Base-by-base conservation (phyloP, 2,113 vertebrate species). In the Salvelinus sp. region DNA sequence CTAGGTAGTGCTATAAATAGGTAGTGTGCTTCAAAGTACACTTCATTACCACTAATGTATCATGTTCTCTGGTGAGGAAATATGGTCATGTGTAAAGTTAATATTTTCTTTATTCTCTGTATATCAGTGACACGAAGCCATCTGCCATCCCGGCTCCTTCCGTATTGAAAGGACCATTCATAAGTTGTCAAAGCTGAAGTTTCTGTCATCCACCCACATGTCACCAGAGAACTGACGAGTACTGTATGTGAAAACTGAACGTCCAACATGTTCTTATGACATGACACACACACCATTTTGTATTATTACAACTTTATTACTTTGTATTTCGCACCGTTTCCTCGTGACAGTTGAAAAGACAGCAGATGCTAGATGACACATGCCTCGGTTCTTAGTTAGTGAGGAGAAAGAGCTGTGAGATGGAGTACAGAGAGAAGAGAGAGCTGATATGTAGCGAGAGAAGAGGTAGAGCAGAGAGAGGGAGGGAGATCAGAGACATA, bases 191-290 rank as follows among this genome's bases (percentile, higher is more conserved):
- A 38, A 33, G 27, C 30, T 68, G 30, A 68, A 68, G 16, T 68
- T 68, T 74, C 27, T 62, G 62, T 72, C 58, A 44, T 72, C 62
- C 75, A 67, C 57, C 66, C 69, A 76, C 44, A 73, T 38, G 68
- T 69, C 38, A 57, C 68, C 72, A 14, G 74, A 68, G 33, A 27
- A 18, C 48, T 70, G 25, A 72, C 23, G 72, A 20, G 20, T 25
- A 74, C 28, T 23, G 62, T 73, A 60, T 47, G 10, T 18, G 20
- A 57, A 57, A 57, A 57, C 54, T 20, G 16, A 57, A 20, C 5
- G 6, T 20, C 13, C 13, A 14, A 20, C 54, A 57, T 20, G 9
- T 44, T 44, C 38, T 44, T 44, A 10, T 44, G 16, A 54, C 50
- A 18, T 14, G 16, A 50, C 48, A 50, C 48, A 50, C 14, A 18